These are phyloP conservation scores for Drosophila funebris DNA, from an alignment of 1,140 invertebrate genomes.

Conservation along the genomic window DNA sequence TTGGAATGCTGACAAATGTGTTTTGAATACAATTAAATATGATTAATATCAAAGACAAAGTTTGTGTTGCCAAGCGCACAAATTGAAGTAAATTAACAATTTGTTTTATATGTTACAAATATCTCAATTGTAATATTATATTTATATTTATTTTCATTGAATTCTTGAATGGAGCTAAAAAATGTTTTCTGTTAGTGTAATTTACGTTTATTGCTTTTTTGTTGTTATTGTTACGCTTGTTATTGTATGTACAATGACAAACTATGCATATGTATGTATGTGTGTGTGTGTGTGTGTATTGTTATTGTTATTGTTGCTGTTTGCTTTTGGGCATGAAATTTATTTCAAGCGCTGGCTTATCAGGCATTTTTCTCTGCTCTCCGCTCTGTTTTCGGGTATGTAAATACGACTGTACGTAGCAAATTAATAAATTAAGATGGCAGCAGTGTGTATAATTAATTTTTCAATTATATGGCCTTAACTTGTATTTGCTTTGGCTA, in stretches of 20 bases:
- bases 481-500: conserved; percentile 62
- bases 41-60: background rate
- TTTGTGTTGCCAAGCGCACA: background rate
- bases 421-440: conserved; percentile 64
- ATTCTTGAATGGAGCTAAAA: conserved; percentile 17
- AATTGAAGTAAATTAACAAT: conserved; percentile 8
- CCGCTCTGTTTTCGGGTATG: conserved; percentile 17
- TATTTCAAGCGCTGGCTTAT: conserved; percentile 48
- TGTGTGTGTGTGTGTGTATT: conserved; percentile 13
- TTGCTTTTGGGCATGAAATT: conserved; percentile 42
- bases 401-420: conserved; percentile 36
- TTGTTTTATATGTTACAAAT: conserved; percentile 1
- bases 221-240: conserved; percentile 10
- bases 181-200: conserved; percentile 19
- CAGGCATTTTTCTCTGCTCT: conserved; percentile 37
- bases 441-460: conserved; percentile 68
- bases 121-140: background rate
- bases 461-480: conserved; percentile 75
- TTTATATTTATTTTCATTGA: conserved; percentile 6
- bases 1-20: background rate
- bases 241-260: conserved; percentile 61
- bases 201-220: background rate
- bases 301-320: conserved; percentile 9
- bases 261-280: conserved; percentile 33
- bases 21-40: background rate